phyloP scores from a whole-genome alignment of 1,140 invertebrate genomes.

The Mya arenaria region DNA sequence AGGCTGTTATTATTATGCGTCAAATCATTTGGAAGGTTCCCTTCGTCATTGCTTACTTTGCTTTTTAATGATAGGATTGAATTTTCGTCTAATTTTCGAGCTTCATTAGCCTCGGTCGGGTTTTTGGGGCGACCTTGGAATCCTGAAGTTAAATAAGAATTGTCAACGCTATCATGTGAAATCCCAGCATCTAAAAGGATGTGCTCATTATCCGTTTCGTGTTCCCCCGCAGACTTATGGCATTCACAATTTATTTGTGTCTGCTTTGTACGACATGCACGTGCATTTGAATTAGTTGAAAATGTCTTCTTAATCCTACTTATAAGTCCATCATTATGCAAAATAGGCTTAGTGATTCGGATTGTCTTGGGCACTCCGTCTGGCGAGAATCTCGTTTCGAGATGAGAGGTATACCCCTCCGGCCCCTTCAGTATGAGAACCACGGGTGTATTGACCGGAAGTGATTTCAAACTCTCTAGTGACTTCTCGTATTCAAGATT shows the following conservation, averaged over 20 bases:
- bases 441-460: conserved; percentile 67
- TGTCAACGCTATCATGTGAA: too few species aligned
- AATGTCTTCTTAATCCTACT: conserved; percentile 65
- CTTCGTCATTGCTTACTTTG: too few species aligned
- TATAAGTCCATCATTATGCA: conserved; percentile 67
- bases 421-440: conserved; percentile 71
- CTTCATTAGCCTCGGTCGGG: too few species aligned
- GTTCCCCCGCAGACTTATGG: too few species aligned
- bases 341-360: conserved; percentile 70
- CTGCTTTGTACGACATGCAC: conserved; percentile 28
- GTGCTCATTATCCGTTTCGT: too few species aligned
- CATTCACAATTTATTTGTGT: conserved; percentile 29
- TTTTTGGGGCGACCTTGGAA: too few species aligned
- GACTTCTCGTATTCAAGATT: conserved; percentile 73
- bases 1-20: too few species aligned
- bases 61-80: too few species aligned
- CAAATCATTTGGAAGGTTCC: too few species aligned
- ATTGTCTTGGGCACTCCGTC: conserved; percentile 72
- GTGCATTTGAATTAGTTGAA: conserved; percentile 4
- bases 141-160: too few species aligned
- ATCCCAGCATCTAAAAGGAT: too few species aligned
- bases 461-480: conserved; percentile 71
- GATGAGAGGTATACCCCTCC: conserved; percentile 72
- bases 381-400: conserved; percentile 75
- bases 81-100: too few species aligned